Evolutionary conservation across 2,888 invertebrate species (phyloP).

Genomic region (Cecidostiba fungosa): DNA sequence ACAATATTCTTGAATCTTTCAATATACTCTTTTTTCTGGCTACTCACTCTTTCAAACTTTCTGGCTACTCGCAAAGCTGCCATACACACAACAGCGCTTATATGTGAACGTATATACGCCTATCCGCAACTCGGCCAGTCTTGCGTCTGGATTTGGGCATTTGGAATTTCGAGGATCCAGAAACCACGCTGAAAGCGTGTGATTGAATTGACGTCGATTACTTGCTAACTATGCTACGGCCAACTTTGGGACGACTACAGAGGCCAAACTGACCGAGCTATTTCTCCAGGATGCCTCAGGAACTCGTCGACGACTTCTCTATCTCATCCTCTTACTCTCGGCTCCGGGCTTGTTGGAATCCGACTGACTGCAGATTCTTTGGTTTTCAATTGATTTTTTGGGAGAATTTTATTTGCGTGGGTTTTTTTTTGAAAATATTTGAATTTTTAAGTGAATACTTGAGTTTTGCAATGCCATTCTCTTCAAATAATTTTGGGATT

Average conservation of each 20-base stretch:
- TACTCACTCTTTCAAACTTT: no score
- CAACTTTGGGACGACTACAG: conserved; percentile 30
- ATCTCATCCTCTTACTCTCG: neutral
- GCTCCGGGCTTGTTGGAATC: conserved; percentile 13
- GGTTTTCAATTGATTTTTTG: neutral
- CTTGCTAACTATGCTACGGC: conserved; percentile 58
- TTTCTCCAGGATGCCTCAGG: conserved; percentile 27
- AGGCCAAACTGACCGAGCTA: conserved; percentile 29
- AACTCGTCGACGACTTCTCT: conserved; percentile 11
- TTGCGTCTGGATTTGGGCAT: conserved; percentile 10
- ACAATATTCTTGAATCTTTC: no score
- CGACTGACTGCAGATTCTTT: neutral
- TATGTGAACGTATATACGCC: no score
- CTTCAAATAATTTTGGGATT: no score
- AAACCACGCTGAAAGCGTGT: conserved; percentile 55
- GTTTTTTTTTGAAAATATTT: no score
- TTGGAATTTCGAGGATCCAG: conserved; percentile 42
- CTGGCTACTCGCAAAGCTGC: neutral
- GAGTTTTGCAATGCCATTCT: no score
- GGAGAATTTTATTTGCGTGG: neutral
- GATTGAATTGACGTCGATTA: conserved; percentile 63
- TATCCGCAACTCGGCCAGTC: neutral
- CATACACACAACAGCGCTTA: neutral
- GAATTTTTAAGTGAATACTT: no score
- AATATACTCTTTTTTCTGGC: no score